Conservation (phyloP, 2,888 invertebrate species). For the Bugula neritina region DNA sequence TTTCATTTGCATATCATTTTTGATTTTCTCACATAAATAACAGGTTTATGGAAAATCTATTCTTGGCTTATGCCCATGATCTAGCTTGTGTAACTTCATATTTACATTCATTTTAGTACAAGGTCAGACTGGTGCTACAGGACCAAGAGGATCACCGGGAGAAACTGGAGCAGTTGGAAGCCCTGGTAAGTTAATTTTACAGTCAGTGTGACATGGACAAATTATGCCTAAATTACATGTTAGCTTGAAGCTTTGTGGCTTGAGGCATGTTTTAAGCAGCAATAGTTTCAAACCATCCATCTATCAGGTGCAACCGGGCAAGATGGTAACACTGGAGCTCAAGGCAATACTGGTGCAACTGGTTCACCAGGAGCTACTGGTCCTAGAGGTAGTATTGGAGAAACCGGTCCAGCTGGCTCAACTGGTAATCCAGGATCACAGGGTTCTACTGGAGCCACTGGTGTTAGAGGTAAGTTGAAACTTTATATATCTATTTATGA, state of each 20-base stretch:
- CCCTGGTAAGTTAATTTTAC: not conserved
- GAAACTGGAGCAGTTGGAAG: not conserved
- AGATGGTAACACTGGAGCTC: not conserved
- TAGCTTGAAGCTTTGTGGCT: too few relatives aligned
- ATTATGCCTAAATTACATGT: too few relatives aligned
- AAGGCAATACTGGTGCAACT: not conserved
- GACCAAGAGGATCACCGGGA: conserved; percentile 8
- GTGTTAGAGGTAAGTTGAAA: not conserved
- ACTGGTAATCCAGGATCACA: not conserved
- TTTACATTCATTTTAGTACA: not conserved
- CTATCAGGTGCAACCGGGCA: not conserved
- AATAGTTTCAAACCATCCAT: too few relatives aligned
- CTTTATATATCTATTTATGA: not conserved
- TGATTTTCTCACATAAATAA: too few relatives aligned
- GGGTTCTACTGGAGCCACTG: not conserved
- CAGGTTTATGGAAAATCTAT: too few relatives aligned
- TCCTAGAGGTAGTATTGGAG: not conserved
- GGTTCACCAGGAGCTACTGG: not conserved
- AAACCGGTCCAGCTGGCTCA: not conserved
- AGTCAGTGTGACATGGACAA: too few relatives aligned
- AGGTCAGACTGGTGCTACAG: not conserved
- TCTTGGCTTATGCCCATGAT: too few relatives aligned
- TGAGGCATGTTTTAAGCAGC: too few relatives aligned
- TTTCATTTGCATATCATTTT: too few relatives aligned
- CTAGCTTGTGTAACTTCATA: too few relatives aligned